phyloP scores from a whole-genome alignment of 2,888 invertebrate genomes.

The Protonemura montana region DNA sequence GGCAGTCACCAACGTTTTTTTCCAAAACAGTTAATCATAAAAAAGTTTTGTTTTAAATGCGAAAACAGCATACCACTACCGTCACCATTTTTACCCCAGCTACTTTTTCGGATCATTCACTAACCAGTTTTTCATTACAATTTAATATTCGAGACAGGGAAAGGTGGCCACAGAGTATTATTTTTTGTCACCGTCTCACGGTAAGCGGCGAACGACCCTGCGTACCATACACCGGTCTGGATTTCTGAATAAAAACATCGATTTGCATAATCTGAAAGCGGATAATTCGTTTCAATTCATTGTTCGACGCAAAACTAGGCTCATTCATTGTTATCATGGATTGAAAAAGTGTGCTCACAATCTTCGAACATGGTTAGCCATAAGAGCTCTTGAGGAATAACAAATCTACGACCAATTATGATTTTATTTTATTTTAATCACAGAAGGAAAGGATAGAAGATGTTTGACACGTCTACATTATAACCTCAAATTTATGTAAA shows the following conservation, averaged over 20 bases:
- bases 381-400: neutral
- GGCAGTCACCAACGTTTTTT: slow-evolving; percentile 1
- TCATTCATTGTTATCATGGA: neutral
- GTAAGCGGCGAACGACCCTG: neutral
- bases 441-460: no score
- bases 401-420: neutral
- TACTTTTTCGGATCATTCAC: neutral
- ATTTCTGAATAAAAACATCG: neutral
- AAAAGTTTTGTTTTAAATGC: slow-evolving; percentile 13
- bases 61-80: slow-evolving; percentile 7
- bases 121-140: slow-evolving; percentile 20
- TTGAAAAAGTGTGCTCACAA: neutral
- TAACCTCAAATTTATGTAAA: no score
- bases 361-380: neutral
- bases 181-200: slow-evolving; percentile 20
- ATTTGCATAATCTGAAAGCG: neutral
- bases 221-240: neutral
- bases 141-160: neutral
- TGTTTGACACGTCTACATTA: no score
- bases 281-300: neutral
- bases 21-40: neutral
- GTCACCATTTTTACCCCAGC: neutral
- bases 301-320: neutral
- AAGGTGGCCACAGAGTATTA: slow-evolving; percentile 8
- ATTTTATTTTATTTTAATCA: no score